Conservation (phyloP, 2,888 invertebrate species). For the Drymonia ruficornis region DNA sequence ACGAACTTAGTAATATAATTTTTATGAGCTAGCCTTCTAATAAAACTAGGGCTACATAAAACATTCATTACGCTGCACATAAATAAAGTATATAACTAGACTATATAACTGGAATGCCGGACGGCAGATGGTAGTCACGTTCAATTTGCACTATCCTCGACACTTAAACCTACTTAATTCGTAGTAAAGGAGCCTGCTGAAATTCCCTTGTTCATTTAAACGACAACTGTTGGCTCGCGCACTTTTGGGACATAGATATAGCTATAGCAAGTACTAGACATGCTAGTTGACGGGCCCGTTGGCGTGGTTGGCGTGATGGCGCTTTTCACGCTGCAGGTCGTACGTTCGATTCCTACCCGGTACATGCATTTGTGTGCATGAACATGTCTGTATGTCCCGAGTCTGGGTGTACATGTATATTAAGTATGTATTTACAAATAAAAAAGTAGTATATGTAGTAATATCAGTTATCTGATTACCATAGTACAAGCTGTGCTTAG, state of each 20-base stretch:
- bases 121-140: slow-evolving; percentile 35
- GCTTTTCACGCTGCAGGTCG: no score
- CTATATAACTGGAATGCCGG: slow-evolving; percentile 30
- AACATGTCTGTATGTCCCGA: no score
- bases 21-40: background rate
- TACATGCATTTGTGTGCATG: no score
- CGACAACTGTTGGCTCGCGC: slow-evolving; percentile 59
- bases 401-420: no score
- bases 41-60: slow-evolving; percentile 4
- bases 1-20: background rate
- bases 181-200: slow-evolving; percentile 61
- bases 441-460: no score
- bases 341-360: no score
- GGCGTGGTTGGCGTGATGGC: no score
- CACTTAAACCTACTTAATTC: slow-evolving; percentile 70
- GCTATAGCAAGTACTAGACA: slow-evolving; percentile 23
- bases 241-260: slow-evolving; percentile 40
- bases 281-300: no score
- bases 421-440: no score
- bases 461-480: no score
- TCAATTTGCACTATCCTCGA: slow-evolving; percentile 56
- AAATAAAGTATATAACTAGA: slow-evolving; percentile 27
- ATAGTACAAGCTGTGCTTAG: no score
- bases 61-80: slow-evolving; percentile 16
- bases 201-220: slow-evolving; percentile 68